Evolutionary conservation across 2,888 invertebrate genomes (phyloP), one percentile per base, ranked within the genome.

Genomic region (Philaethria dido): DNA sequence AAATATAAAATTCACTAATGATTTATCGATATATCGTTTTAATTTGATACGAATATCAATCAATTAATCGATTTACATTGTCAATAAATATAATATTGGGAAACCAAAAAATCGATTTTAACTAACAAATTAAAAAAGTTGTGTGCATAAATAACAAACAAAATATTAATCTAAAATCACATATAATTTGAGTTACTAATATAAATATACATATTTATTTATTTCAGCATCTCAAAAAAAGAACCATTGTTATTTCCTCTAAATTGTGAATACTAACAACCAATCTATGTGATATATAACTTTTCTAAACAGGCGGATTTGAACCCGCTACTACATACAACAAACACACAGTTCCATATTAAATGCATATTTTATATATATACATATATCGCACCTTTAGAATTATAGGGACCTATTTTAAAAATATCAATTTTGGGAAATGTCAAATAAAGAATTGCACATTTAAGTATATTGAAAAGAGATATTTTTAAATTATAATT

Each of bases 221-320:
- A 63, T 57, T 57, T 62, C 18, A 57, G 42, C 9, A 42, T 22
- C 55, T 62, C 61, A 63, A 62, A 29, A n/a, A 20, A 63, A 61
- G 18, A 33, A 61, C n/a, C 20, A 16, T 60, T 64, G 68, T 76
- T 78, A 80, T 74, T 78, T 75, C 75, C 63, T 60, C 73, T 79
- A 79, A 70, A 67, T 72, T 78, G 75, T 73, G 74, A 75, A 79
- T 79, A 74, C 69, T 69, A 69, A 77, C 76, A 69, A 66, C 45
- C 61, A 6, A 50, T 47, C 63, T 61, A 61, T 59, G 39, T 50
- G 25, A 20, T n/a, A 29, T n/a, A 39, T 13, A 62, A 63, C 66
- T 61, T 39, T 42, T 18, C 36, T 57, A 63, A 66, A 70, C 70
- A 69, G 69, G 59, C 42, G 29, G 25, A 25, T 64, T 42, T 3